phyloP scores from a whole-genome alignment of 30 jellyfish, hydroid and myxozoan species.

The Aurelia coerulea region DNA sequence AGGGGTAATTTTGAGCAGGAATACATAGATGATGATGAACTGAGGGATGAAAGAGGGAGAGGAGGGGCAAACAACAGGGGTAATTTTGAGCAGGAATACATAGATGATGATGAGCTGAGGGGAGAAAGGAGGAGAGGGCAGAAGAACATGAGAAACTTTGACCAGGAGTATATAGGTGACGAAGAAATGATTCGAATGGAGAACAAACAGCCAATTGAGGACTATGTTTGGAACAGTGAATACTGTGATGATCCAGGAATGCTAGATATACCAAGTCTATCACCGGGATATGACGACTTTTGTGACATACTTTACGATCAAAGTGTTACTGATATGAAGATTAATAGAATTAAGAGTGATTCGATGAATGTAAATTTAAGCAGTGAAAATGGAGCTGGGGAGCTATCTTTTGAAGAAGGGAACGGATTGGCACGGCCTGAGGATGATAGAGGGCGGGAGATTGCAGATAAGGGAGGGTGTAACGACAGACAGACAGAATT shows the following conservation, averaged over 20 bases:
- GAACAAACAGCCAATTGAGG: neutral
- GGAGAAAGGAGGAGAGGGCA: neutral
- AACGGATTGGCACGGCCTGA: neutral
- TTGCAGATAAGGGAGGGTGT: neutral
- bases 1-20: too few relatives aligned
- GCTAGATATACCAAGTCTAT: slow-evolving; percentile 61
- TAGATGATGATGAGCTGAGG: neutral
- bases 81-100: neutral
- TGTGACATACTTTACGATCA: slow-evolving; percentile 58
- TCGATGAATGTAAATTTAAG: slow-evolving; percentile 11
- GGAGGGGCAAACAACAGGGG: neutral
- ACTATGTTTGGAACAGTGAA: slow-evolving; percentile 38
- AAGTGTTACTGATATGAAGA: neutral
- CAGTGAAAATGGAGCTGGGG: slow-evolving; percentile 5
- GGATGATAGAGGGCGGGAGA: neutral
- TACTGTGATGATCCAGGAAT: slow-evolving; percentile 68
- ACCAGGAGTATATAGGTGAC: neutral
- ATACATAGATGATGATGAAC: neutral
- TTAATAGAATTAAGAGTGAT: neutral
- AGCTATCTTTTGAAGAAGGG: neutral
- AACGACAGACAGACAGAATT: neutral
- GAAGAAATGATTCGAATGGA: neutral
- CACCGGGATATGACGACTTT: slow-evolving; percentile 71
- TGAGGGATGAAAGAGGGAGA: neutral
- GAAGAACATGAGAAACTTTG: neutral